Evolutionary conservation across 1,140 invertebrate species (phyloP).

Genomic region (Papilio polytes): DNA sequence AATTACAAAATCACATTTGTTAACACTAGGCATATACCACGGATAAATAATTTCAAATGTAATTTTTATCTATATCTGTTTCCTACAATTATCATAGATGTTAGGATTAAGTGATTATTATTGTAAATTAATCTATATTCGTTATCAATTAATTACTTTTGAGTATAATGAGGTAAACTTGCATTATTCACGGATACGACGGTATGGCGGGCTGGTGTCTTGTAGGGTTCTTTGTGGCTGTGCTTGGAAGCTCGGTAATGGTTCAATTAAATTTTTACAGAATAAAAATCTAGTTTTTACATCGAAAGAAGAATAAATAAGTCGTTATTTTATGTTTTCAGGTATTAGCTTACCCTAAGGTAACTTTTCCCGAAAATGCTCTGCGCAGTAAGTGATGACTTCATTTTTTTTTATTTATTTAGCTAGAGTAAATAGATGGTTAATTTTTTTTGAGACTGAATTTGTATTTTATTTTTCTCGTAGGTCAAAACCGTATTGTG

Average conservation of each 20-base stretch:
- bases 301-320: background rate
- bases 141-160: conserved; percentile 25
- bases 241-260: conserved; percentile 46
- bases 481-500: conserved; percentile 54
- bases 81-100: conserved; percentile 2
- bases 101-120: conserved; percentile 20
- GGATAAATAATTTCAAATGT: conserved; percentile 2
- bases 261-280: background rate
- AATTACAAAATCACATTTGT: background rate
- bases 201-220: conserved; percentile 45
- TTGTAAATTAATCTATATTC: conserved; percentile 37
- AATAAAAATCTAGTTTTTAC: background rate
- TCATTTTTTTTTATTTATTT: background rate
- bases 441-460: background rate
- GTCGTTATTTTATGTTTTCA: conserved; percentile 38
- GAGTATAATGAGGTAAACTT: conserved; percentile 35
- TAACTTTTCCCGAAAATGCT: conserved; percentile 48
- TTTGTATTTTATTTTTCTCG: conserved; percentile 5
- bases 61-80: background rate
- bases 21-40: background rate
- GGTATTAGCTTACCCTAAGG: conserved; percentile 42
- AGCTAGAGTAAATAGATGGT: background rate
- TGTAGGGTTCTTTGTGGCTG: conserved; percentile 41
- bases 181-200: conserved; percentile 19
- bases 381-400: conserved; percentile 43